Conservation (phyloP, 2,888 invertebrate species). For the Zygaena filipendulae region DNA sequence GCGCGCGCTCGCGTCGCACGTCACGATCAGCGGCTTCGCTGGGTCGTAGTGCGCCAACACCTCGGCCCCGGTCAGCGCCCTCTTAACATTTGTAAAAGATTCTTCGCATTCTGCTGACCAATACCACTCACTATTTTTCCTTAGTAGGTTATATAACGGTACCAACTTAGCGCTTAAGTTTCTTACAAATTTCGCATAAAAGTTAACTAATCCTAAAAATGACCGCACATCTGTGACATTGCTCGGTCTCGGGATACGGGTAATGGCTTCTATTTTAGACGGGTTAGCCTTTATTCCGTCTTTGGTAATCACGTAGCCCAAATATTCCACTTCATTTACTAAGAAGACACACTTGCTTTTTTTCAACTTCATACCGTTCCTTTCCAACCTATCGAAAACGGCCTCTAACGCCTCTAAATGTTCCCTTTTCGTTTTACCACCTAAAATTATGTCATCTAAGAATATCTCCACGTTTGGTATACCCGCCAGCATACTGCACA, state of each 20-base stretch:
- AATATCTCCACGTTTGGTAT: constrained; percentile 14
- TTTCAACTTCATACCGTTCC: constrained; percentile 6
- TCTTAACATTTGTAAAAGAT: constrained; percentile 5
- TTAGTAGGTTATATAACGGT: constrained; percentile 1
- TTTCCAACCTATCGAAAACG: constrained; percentile 3
- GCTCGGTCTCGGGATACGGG: too few relatives aligned
- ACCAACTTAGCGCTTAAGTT: not conserved
- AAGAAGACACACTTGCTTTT: constrained; percentile 6
- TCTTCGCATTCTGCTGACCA: constrained; percentile 9
- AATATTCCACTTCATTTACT: constrained; percentile 8
- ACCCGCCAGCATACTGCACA: constrained; percentile 2
- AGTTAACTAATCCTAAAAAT: constrained; percentile 1
- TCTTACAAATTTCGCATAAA: constrained; percentile 1
- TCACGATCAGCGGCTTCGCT: constrained; percentile 11
- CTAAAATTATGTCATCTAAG: constrained; percentile 17
- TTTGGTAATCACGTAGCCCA: too few relatives aligned
- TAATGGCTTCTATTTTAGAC: too few relatives aligned
- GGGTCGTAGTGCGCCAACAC: constrained; percentile 7
- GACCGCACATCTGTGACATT: too few relatives aligned
- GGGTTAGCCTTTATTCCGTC: too few relatives aligned
- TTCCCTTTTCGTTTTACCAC: constrained; percentile 1
- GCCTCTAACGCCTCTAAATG: constrained; percentile 5
- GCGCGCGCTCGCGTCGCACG: too few relatives aligned
- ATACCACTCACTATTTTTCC: constrained; percentile 4
- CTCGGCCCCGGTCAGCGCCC: not conserved